Evolutionary conservation across 2,888 invertebrate genomes (phyloP).

Genomic region (Rhorus exstirpatorius): DNA sequence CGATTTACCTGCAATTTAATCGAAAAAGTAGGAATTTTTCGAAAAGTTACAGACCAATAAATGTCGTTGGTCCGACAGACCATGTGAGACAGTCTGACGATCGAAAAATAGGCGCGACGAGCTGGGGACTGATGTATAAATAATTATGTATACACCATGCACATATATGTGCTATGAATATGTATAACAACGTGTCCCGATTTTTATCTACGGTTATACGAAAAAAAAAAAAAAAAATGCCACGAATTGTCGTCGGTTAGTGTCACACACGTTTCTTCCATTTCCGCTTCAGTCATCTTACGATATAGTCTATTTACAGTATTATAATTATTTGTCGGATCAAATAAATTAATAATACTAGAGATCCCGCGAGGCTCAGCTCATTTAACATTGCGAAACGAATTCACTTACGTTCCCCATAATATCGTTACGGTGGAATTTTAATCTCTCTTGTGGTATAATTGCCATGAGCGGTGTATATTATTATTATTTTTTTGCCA

Average conservation of each 20-base stretch:
- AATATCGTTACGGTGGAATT: conserved; percentile 6
- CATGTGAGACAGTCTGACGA: too few relatives aligned
- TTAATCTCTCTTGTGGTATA: conserved; percentile 31
- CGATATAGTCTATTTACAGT: conserved; percentile 68
- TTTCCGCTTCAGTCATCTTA: conserved; percentile 14
- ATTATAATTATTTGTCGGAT: conserved; percentile 60
- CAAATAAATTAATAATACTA: conserved; percentile 73
- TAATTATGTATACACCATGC: conserved; percentile 32
- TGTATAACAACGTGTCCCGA: conserved; percentile 61
- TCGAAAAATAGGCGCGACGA: too few relatives aligned
- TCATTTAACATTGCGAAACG: conserved; percentile 6
- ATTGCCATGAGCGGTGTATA: conserved; percentile 30
- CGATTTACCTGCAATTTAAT: too few relatives aligned
- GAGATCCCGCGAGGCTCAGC: conserved; percentile 47
- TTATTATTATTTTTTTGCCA: conserved; percentile 23
- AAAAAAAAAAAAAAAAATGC: conserved; percentile 73
- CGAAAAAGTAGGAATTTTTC: too few relatives aligned
- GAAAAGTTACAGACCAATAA: too few relatives aligned
- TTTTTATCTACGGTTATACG: conserved; percentile 53
- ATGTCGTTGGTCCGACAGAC: too few relatives aligned
- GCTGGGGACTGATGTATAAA: too few relatives aligned
- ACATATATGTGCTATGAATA: conserved; percentile 56
- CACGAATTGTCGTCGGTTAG: conserved; percentile 76
- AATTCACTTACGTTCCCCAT: background rate
- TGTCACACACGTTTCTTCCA: conserved; percentile 52